A percentile compares a stretch with the other conserved stretches of the same genome.
These are phyloP conservation scores for Alosa alosa DNA, from an alignment of 2,113 vertebrate species.

Conservation along the genomic window DNA sequence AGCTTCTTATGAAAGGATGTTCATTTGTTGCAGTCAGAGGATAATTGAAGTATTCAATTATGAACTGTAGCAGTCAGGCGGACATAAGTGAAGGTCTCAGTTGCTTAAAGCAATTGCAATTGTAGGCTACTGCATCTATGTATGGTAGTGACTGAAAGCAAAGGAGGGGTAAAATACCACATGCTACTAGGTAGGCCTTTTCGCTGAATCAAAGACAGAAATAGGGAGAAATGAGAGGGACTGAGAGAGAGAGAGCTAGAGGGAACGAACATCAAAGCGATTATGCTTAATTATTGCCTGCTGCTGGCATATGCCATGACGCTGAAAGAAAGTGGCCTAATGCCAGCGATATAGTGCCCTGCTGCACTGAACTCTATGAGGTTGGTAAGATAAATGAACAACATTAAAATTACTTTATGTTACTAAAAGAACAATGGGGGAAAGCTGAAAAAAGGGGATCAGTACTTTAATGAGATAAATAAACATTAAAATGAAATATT, in stretches of 20 bases:
- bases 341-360: neutral
- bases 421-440: neutral
- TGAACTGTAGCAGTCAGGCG: neutral
- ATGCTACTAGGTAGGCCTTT: constrained; percentile 40
- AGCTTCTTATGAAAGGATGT: neutral
- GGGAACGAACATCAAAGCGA: constrained; percentile 53
- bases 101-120: constrained; percentile 3
- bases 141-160: neutral
- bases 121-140: constrained; percentile 14
- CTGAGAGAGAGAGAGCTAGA: constrained; percentile 46
- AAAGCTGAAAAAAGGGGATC: neutral
- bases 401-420: neutral
- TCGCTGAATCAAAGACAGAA: constrained; percentile 38
- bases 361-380: neutral
- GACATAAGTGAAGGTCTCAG: constrained; percentile 5
- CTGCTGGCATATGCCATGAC: constrained; percentile 50
- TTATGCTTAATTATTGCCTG: constrained; percentile 60
- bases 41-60: neutral
- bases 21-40: neutral
- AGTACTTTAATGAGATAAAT: neutral
- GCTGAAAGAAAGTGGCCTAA: constrained; percentile 59
- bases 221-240: constrained; percentile 45
- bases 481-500: neutral
- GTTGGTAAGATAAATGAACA: neutral
- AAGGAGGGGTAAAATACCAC: constrained; percentile 31